These are phyloP conservation scores for Trachymyrmex cornetzi DNA, from an alignment of 1,140 invertebrate species.

Conservation along the genomic window DNA sequence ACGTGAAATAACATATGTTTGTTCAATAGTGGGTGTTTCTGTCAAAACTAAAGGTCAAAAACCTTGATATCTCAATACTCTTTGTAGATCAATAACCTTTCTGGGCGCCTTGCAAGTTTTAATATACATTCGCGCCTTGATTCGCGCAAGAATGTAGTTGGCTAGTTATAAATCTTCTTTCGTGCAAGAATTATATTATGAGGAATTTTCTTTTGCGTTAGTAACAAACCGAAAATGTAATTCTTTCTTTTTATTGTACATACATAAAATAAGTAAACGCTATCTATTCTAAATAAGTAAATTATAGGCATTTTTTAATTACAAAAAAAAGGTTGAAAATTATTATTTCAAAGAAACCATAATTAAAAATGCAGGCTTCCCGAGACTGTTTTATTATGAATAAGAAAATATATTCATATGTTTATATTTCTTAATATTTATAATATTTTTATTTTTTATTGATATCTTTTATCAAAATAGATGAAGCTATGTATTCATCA, in stretches of 20 bases:
- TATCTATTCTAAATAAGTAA: not conserved
- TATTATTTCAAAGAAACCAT: not conserved
- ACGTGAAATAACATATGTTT: not conserved
- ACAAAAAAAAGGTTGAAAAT: slow-evolving; percentile 9
- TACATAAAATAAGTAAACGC: not conserved
- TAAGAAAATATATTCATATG: too few species aligned
- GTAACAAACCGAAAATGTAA: slow-evolving; percentile 10
- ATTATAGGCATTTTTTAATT: not conserved
- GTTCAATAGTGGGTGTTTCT: not conserved
- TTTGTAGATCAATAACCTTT: slow-evolving; percentile 4
- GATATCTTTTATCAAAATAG: too few species aligned
- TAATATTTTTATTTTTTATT: too few species aligned
- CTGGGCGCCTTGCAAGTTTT: not conserved
- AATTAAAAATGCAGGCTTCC: too few species aligned
- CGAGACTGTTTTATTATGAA: too few species aligned
- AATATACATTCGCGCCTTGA: not conserved
- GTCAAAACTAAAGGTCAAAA: not conserved
- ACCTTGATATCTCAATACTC: slow-evolving; percentile 11
- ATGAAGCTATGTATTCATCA: not conserved
- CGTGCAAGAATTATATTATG: not conserved
- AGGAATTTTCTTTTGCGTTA: not conserved
- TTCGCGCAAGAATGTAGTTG: not conserved
- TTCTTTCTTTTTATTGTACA: not conserved
- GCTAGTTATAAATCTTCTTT: slow-evolving; percentile 1
- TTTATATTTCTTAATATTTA: too few species aligned